Evolutionary conservation across 64 coral and sea anemone genomes (phyloP).

Genomic region (Hydrozoanthus tunicans): DNA sequence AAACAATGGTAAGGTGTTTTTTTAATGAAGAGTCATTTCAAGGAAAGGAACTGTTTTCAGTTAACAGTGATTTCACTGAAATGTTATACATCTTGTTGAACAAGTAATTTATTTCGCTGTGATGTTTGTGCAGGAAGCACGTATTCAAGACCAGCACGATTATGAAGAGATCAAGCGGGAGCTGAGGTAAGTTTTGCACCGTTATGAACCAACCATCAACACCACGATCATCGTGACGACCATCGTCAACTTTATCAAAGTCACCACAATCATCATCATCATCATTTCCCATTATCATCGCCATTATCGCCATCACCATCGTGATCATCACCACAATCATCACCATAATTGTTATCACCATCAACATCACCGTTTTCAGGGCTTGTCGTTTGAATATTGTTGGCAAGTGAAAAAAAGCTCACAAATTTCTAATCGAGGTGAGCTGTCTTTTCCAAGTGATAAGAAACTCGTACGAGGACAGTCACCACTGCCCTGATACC

Average conservation of each 20-base stretch:
- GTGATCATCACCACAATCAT: not conserved
- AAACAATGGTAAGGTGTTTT: conserved; percentile 60
- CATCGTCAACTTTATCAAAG: too few species aligned
- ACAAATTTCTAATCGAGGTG: not conserved
- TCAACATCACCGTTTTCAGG: not conserved
- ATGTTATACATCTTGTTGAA: not conserved
- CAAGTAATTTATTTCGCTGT: not conserved
- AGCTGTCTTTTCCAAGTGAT: not conserved
- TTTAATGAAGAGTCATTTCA: too few species aligned
- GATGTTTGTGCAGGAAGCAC: conserved; percentile 66
- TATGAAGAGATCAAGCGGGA: conserved; percentile 97
- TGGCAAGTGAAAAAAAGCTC: too few species aligned
- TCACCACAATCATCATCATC: not conserved
- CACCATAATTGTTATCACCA: not conserved
- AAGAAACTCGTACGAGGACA: too few species aligned
- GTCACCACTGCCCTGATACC: too few species aligned
- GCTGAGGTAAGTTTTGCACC: conserved; percentile 54
- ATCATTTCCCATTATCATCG: not conserved
- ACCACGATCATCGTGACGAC: too few species aligned
- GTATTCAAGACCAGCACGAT: conserved; percentile 74
- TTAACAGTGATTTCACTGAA: not conserved
- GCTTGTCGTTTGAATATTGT: too few species aligned
- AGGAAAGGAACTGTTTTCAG: not conserved
- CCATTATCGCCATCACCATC: not conserved
- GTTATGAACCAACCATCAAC: too few species aligned